Conservation (phyloP, 1,140 invertebrate genomes). For the Lepidurus arcticus region DNA sequence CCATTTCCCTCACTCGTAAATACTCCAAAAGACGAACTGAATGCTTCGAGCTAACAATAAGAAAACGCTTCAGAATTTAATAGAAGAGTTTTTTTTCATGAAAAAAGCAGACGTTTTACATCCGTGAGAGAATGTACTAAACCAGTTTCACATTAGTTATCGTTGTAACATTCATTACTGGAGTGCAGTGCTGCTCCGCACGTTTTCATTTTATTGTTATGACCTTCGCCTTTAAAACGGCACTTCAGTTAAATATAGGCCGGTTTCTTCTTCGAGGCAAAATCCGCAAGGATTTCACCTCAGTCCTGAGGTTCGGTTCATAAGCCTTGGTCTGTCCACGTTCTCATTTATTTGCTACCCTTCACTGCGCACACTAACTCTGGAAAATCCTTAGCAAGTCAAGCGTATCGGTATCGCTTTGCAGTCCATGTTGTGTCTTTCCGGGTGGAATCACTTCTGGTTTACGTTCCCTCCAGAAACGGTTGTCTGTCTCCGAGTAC, state of each 20-base stretch:
- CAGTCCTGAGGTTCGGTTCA: neutral
- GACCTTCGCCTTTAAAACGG: slow-evolving; percentile 3
- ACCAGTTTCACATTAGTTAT: neutral
- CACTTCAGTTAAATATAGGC: slow-evolving; percentile 19
- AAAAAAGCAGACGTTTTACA: too few relatives aligned
- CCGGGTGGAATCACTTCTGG: neutral
- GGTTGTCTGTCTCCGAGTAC: neutral
- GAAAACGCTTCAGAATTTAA: too few relatives aligned
- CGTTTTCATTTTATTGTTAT: neutral
- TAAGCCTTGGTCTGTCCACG: neutral
- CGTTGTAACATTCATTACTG: neutral
- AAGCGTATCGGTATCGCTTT: neutral
- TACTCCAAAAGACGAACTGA: too few relatives aligned
- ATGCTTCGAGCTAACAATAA: too few relatives aligned
- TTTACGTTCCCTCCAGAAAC: neutral
- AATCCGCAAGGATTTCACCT: neutral
- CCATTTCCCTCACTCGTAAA: too few relatives aligned
- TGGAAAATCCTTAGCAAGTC: neutral
- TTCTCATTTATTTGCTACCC: slow-evolving; percentile 11
- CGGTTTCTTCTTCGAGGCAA: neutral
- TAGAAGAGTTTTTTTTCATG: too few relatives aligned
- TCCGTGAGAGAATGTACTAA: neutral
- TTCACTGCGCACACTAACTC: neutral
- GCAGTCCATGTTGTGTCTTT: neutral
- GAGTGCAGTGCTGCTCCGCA: neutral